Base-by-base conservation (phyloP, 2,888 invertebrate genomes). In the Thumatha senex region DNA sequence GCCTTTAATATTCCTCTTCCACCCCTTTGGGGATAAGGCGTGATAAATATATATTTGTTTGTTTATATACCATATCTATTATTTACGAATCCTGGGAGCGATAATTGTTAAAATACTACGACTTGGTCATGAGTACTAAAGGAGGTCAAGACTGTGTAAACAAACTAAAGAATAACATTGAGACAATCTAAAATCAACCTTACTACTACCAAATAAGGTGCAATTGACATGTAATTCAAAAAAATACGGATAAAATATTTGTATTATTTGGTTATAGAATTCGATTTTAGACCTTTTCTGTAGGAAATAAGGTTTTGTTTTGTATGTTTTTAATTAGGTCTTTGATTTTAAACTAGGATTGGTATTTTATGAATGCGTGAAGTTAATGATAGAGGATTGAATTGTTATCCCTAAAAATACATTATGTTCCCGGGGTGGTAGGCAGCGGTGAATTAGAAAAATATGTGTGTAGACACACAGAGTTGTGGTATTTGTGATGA, bases 131-230 rank as follows among this genome's bases (percentile, higher is more conserved):
- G 40, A 39, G 39, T 42, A 42, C 40, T 38, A 30, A 54, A 45
- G 31, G 43, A 40, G 40, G 44, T 54, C 47, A 50, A 51, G 47
- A 45, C 39, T 46, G 39, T 43, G 7, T 13, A 15, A 33, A 38
- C 40, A 42, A 39, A 49, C 35, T 38, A 38, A 33, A 9, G 18
- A 13, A 15, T 11, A 33, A 29, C 9, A 7, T 31, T 12, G 7
- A 33, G 18, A 11, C 46, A 46, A 46, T 31, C 39, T 10, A 46
- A 46, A 12, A 33, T 29, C 15, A 18, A 24, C 39, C 39, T 39
- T 46, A 30, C 8, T 18, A 11, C 18, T 0, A 39, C 2, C 2
- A 8, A 7, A 33, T 39, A 39, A 39, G 18, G 18, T 10, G 11
- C 10, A 13, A 14, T 35, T 7, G 7, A 29, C 9, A 29, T 13